Base-by-base conservation (phyloP, 2,888 invertebrate species). In the Erebia ligea region DNA sequence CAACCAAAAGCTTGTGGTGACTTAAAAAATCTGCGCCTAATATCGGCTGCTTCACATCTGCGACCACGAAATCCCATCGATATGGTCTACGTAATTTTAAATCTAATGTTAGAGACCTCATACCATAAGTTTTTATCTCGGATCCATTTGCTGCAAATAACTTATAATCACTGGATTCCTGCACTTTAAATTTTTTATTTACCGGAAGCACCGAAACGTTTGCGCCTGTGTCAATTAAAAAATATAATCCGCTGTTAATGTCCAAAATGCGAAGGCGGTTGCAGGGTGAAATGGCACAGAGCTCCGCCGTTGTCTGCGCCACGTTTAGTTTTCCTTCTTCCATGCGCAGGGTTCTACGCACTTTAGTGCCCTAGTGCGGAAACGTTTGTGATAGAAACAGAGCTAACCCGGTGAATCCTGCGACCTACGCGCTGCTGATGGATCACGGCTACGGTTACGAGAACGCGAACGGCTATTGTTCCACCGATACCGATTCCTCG, bases 61-160 rank as follows among this genome's bases (percentile, higher is more conserved):
- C 34, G 34, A 11, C 13, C 13, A 45, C 45, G 45, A 45, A 45
- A 45, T 45, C 3, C 45, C 45, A 45, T 45, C 13, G 45, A 45
- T 45, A 45, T 45, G 45, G 45, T 45, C 45, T 45, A 13, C 45
- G 45, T 13, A 45, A 45, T 45, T 45, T 45, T 42, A 62, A 17
- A 17, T 54, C 19, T 19, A 54, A 19, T 17, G 19, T n/a, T 17
- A 54, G 19, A 17, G 19, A 19, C 17, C 17, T 19, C 1, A 25
- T 56, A 1, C 76, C 76, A 19, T 69, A 75, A 34, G 67, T 67
- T 25, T 48, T 58, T 15, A 67, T 67, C 48, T 57, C 48, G 21
- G 74, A 76, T 10, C 71, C 71, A 52, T 80, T 82, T 10, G 79
- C 78, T 1, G 79, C 78, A 61, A 72, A 76, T 1, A 80, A 68